Base-by-base conservation (phyloP, 2,888 invertebrate species). In the Caradrina clavipalpis region DNA sequence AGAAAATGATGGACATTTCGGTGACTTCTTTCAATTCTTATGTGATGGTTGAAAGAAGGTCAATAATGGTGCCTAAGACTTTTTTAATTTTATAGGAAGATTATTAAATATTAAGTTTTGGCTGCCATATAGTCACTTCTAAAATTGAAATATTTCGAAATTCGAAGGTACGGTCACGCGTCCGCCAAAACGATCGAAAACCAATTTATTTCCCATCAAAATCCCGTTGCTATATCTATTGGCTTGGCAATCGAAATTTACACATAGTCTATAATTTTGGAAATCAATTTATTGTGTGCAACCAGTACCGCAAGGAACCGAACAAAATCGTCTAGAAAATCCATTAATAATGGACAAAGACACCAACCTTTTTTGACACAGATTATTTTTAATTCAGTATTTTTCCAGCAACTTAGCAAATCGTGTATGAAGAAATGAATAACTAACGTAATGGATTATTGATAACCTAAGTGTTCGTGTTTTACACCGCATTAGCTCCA, bases 241-340 rank as follows among this genome's bases (percentile, higher is more conserved):
- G 78, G 71, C 78, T 76, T 69, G 76, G 69, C 77, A 79, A 79
- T 81, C 72, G 74, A 85, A 86, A 82, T 81, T 84, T 79, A 79
- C 81, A 84, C 81, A 81, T 81, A 70, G 50, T 67, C 81, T 85
- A 84, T 89, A 84, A 85, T 89, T 89, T 87, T 81, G 74, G 76
- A 83, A 89, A 89, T 88, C 87, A 86, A 88, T 66, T 74, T 19
- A 49, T 88, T 89, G 87, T 88, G 83, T 82, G 82, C 78, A 82
- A 74, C 72, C 81, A 84, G 71, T 80, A 89, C 86, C 87, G 87
- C 85, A 88, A 88, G 82, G 81, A 85, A 86, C 84, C 86, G 80
- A 85, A 82, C 74, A 69, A 76, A 84, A 84, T 84, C 57, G 26
- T 55, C 63, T 62, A 73, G 42, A 66, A 73, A 82, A 76, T 76